Base-by-base conservation (phyloP, 2,888 invertebrate species). In the Sminthurides aquaticus region DNA sequence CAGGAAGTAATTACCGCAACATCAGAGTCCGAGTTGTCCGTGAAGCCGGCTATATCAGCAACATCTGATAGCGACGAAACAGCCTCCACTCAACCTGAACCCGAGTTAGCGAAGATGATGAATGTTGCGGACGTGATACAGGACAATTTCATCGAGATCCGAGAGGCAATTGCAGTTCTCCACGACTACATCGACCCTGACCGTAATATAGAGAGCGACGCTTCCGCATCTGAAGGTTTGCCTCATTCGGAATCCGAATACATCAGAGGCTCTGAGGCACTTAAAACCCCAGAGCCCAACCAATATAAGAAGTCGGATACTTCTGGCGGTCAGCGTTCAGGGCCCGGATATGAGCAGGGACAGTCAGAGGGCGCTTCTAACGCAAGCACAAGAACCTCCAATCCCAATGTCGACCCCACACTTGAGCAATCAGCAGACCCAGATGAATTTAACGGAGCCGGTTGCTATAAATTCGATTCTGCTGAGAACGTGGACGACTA, bases 401-500 rank as follows among this genome's bases (percentile, higher is more conserved):
- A 34, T 5, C 5, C 43, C 8, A 34, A 34, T 15, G 43, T 11
- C 43, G 15, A 34, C 43, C 43, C 8, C 5, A 11, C 43, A 5
- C 15, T 15, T 5, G 15, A 11, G 5, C 43, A 34, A 34, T 34
- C 43, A 22, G 18, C 8, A 8, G n/a, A 52, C 18, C 52, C 43
- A 11, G 43, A 34, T 34, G 43, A 34, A 15, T 64, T 64, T 25
- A 18, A 29, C n/a, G 64, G 58, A 1, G 20, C 29, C 3, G 65
- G 65, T 1, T 49, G 55, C 1, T 71, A 66, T 48, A 52, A 62
- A 8, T 69, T 64, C 34, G 66, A 70, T 25, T 54, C 60, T 11
- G 54, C 66, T 8, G 68, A 68, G 24, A 64, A 67, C 49, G 61
- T 71, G 2, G 70, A 73, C 43, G 71, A 71, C n/a, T 73, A 71